Evolutionary conservation across 2,888 invertebrate species (phyloP).

Genomic region (Teleiodes luculella): DNA sequence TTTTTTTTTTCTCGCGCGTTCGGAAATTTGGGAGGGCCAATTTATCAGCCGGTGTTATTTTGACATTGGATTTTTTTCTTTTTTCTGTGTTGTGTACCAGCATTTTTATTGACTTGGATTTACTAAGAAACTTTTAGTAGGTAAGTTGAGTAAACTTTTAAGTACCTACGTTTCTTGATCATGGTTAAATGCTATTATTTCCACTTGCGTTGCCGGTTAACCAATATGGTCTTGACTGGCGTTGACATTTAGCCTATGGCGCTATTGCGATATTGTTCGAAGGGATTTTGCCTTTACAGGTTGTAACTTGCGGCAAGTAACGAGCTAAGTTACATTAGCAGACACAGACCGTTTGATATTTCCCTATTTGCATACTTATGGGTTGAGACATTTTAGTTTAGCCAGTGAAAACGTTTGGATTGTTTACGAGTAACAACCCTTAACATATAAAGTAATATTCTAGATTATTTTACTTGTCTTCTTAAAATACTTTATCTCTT

Average conservation of each 20-base stretch:
- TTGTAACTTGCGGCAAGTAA: neutral
- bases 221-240: conserved; percentile 3
- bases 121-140: conserved; percentile 1
- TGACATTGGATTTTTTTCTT: neutral
- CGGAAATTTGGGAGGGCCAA: conserved; percentile 24
- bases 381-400: too few species aligned
- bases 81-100: conserved; percentile 7
- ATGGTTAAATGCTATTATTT: neutral
- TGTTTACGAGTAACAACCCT: too few species aligned
- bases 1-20: conserved; percentile 16
- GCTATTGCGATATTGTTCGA: neutral
- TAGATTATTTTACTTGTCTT: too few species aligned
- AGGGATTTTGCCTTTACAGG: neutral
- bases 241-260: conserved; percentile 7
- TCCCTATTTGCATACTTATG: neutral
- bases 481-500: too few species aligned
- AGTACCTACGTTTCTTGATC: too few species aligned
- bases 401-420: too few species aligned
- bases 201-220: neutral
- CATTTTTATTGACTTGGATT: conserved; percentile 2
- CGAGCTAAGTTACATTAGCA: neutral
- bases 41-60: conserved; percentile 12
- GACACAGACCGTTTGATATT: neutral
- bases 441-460: too few species aligned
- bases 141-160: conserved; percentile 12